These are phyloP conservation scores for Drosophila novamexicana DNA, from an alignment of 1,140 invertebrate species.

Conservation along the genomic window DNA sequence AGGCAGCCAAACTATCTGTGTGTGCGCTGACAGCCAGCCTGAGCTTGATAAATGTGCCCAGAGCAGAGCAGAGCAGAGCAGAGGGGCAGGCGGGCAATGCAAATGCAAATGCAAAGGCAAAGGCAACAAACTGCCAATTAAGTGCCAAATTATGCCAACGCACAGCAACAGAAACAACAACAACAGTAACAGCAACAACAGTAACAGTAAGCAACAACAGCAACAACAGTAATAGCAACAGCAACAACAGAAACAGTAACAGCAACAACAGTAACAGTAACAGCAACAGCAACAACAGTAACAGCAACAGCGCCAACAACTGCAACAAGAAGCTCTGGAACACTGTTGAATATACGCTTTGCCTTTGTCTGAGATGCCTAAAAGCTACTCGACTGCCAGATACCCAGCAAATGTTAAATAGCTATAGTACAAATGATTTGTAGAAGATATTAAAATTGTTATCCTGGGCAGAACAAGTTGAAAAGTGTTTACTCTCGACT, in stretches of 20 bases:
- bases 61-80: background rate
- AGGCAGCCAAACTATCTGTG: slow-evolving; percentile 13
- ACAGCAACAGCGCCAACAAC: slow-evolving; percentile 18
- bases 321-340: slow-evolving; percentile 16
- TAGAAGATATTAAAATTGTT: no score
- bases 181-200: slow-evolving; percentile 1
- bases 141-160: slow-evolving; percentile 74
- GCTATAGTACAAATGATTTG: no score
- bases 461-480: slow-evolving; percentile 4
- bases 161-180: background rate
- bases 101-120: slow-evolving; percentile 25
- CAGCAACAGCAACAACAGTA: slow-evolving; percentile 28
- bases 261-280: slow-evolving; percentile 16
- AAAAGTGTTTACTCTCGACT: slow-evolving; percentile 19
- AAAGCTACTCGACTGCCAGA: background rate
- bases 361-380: background rate
- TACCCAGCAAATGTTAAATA: slow-evolving; percentile 15
- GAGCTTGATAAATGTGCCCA: slow-evolving; percentile 66
- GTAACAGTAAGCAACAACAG: slow-evolving; percentile 18
- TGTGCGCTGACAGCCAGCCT: slow-evolving; percentile 36
- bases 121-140: slow-evolving; percentile 67
- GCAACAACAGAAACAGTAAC: slow-evolving; percentile 17
- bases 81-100: slow-evolving; percentile 31
- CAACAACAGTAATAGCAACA: slow-evolving; percentile 27
- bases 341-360: background rate